Base-by-base conservation (phyloP, 2,888 invertebrate species). In the Chouioia cunea region DNA sequence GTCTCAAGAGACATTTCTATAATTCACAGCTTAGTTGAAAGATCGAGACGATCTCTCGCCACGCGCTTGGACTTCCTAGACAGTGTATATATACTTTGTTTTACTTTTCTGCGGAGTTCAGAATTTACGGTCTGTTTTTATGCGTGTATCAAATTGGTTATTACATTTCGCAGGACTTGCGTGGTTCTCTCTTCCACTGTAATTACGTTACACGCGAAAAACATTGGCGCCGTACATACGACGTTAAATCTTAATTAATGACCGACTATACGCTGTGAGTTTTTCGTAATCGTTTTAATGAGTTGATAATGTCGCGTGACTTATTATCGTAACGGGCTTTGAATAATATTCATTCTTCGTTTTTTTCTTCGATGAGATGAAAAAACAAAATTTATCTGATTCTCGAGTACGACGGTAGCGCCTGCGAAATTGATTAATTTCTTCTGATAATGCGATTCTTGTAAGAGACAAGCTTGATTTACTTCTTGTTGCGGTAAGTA, bases 41-140 rank as follows among this genome's bases (percentile, higher is more conserved):
- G 59, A 70, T 70, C 48, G 52, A n/a, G 48, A 53, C 23, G 53
- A 4, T 12, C 52, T 36, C 36, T 2, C 27, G 27, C n/a, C n/a
- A n/a, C 6, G 27, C 12, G 36, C 10, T 1, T 12, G 22, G 20
- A 14, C 52, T 20, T 52, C 52, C 14, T 52, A 52, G 20, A 52
- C n/a, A n/a, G n/a, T n/a, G n/a, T n/a, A n/a, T n/a, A n/a, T n/a
- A n/a, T 18, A 2, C 4, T 22, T 52, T 52, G 20, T 50, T 50
- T 22, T 20, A 10, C 14, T 20, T 3, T 1, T 12, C 52, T 52
- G 6, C 36, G 36, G n/a, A 36, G 36, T 10, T 50, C 44, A 44
- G 53, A 58, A 71, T 67, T 71, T 71, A 71, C 20, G 66, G 57
- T 58, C 63, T 67, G 63, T 66, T 71, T 64, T 47, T 48, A 47